These are phyloP conservation scores for Crematogaster levior DNA, from an alignment of 2,888 invertebrate genomes.

Conservation along the genomic window DNA sequence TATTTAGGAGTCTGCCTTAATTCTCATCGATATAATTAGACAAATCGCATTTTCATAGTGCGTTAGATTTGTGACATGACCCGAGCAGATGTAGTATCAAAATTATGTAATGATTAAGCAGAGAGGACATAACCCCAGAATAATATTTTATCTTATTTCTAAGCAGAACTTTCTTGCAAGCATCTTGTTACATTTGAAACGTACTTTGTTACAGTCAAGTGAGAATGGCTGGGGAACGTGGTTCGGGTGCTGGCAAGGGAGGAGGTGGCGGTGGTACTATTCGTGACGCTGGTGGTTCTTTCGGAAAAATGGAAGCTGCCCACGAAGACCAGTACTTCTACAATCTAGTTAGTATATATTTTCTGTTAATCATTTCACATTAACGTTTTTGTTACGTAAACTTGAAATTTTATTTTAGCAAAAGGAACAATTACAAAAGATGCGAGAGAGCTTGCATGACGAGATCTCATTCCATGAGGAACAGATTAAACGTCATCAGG, in stretches of 20 bases:
- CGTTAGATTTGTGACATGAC: neutral
- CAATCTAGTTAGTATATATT: conserved; percentile 89
- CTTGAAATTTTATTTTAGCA: conserved; percentile 87
- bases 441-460: conserved; percentile 91
- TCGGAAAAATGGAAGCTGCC: conserved; percentile 96
- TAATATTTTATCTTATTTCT: neutral
- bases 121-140: conserved; percentile 2
- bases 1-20: neutral
- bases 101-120: conserved; percentile 62
- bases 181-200: neutral
- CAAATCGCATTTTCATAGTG: neutral
- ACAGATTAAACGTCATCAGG: conserved; percentile 94
- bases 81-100: neutral
- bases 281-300: conserved; percentile 95
- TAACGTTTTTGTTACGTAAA: neutral
- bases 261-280: conserved; percentile 95
- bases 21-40: neutral
- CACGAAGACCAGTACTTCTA: conserved; percentile 96
- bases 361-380: neutral
- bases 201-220: conserved; percentile 74
- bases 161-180: neutral
- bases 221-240: conserved; percentile 89
- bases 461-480: conserved; percentile 95
- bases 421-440: conserved; percentile 91
- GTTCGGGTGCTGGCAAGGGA: conserved; percentile 93